Percentiles rank a stretch among this genome's conserved stretches.
These are phyloP conservation scores for Drosophila sp. DNA, from an alignment of 1,140 invertebrate species.

Conservation along the genomic window DNA sequence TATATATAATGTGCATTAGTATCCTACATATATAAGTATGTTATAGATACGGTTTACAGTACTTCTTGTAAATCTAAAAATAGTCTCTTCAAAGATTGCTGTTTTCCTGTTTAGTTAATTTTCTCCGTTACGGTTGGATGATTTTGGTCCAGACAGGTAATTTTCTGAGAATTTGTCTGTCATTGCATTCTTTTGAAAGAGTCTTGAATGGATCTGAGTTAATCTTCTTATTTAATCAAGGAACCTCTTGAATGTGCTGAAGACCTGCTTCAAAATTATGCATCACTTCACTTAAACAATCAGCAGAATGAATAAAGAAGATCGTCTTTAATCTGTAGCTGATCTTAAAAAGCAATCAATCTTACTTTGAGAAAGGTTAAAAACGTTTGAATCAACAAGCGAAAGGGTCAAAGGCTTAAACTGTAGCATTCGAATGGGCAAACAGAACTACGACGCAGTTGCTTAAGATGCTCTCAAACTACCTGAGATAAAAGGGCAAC, in stretches of 20 bases:
- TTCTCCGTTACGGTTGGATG: background rate
- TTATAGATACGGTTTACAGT: too few relatives aligned
- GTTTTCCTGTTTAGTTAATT: background rate
- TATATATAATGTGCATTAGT: too few relatives aligned
- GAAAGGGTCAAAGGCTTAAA: slow-evolving; percentile 69
- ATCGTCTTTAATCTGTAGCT: background rate
- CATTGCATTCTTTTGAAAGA: background rate
- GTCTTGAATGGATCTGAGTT: background rate
- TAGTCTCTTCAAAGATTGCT: background rate
- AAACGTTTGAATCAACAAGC: slow-evolving; percentile 1
- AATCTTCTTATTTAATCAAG: background rate
- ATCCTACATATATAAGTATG: background rate
- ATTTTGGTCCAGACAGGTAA: background rate
- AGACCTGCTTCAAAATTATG: slow-evolving; percentile 66
- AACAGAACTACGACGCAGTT: slow-evolving; percentile 36
- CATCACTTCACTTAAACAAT: slow-evolving; percentile 61
- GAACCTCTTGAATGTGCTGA: slow-evolving; percentile 26
- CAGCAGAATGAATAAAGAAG: background rate
- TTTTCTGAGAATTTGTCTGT: too few relatives aligned
- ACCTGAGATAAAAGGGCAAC: background rate
- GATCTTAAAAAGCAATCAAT: background rate
- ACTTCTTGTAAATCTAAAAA: too few relatives aligned
- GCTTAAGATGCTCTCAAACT: background rate
- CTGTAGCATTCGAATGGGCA: slow-evolving; percentile 69
- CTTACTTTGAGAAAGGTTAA: background rate